Evolutionary conservation across 1,140 invertebrate species (phyloP), one percentile per base, ranked within the genome.

Genomic region (Pentalonia nigronervosa): DNA sequence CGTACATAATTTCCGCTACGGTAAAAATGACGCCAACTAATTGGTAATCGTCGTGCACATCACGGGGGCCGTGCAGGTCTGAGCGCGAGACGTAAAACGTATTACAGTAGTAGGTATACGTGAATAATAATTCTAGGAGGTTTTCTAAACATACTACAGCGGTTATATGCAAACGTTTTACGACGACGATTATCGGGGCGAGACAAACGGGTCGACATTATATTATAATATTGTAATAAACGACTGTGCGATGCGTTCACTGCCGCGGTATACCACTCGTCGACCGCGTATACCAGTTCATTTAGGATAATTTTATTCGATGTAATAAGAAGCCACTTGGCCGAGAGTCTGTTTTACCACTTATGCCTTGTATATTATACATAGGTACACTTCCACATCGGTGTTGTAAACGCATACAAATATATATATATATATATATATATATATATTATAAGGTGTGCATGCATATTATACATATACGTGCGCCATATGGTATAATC

Each of bases 401-500:
- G 60, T 17, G 30, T 17, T n/a, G 60, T n/a, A n/a, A 6, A 7
- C 56, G 6, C 56, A 9, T 60, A 60, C 7, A 8, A 2, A 7
- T 30, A 53, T 60, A 21, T 56, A 56, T 56, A 56, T 25, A 56
- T 23, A 25, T 6, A 50, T 23, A 23, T 1, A 23, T 56, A 25
- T 30, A 0, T 30, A 0, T n/a, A 11, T n/a, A 30, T 41, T 7
- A 1, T 67, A 30, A n/a, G 9, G 21, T 83, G 7, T 23, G 81
- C 9, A 9, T 23, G 20, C 81, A 23, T 41, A 83, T 23, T 83
- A 41, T 23, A 41, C 34, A n/a, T n/a, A 67, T n/a, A 76, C 60
- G n/a, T n/a, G 60, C 11, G n/a, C 60, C 60, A 76, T 76, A 76
- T 76, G 60, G 60, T 76, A 76, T 76, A 76, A 76, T 76, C 60